Evolutionary conservation across 2,113 vertebrate genomes (phyloP).

Genomic region (Corythaixoides concolor): DNA sequence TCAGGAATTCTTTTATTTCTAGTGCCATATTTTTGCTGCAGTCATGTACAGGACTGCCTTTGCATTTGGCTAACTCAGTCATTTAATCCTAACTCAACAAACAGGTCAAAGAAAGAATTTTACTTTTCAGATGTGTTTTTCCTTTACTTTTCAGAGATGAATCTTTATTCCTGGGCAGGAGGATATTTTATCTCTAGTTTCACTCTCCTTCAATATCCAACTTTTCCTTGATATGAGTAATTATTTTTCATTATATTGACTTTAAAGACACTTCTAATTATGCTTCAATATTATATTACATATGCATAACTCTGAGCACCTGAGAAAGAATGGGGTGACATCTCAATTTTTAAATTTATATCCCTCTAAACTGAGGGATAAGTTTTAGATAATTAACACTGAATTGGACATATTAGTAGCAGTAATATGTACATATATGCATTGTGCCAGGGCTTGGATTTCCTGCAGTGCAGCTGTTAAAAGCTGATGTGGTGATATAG

Average conservation of each 20-base stretch:
- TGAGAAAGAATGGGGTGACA: background rate
- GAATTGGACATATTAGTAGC: conserved; percentile 29
- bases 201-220: background rate
- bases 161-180: background rate
- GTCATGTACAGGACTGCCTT: background rate
- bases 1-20: background rate
- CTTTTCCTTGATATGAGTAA: background rate
- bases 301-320: background rate
- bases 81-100: background rate
- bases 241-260: background rate
- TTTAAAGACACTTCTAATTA: background rate
- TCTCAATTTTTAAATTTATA: background rate
- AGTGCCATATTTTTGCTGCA: background rate
- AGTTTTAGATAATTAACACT: conserved; percentile 52
- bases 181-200: background rate
- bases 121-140: background rate
- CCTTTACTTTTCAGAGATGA: background rate
- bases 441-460: background rate
- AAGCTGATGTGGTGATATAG: background rate
- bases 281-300: background rate
- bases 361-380: conserved; percentile 14
- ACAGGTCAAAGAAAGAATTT: background rate
- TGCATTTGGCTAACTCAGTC: background rate
- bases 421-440: background rate
- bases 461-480: background rate